phyloP scores from a whole-genome alignment of 2,888 invertebrate genomes.

The Agrochola circellaris region DNA sequence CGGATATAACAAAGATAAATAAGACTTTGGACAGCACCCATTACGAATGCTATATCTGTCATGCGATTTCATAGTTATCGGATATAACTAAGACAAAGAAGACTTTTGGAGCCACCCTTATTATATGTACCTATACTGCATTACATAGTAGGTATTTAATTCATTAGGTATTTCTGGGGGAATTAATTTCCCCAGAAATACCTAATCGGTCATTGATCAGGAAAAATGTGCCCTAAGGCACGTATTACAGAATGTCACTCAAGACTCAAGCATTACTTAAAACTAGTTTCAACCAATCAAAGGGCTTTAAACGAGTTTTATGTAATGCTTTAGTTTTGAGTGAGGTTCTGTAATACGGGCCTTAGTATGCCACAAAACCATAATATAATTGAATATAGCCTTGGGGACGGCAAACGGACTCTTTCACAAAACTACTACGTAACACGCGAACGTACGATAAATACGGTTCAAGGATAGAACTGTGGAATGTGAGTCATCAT shows the following conservation, averaged over 20 bases:
- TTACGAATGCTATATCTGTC: background rate
- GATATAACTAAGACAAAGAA: background rate
- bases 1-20: background rate
- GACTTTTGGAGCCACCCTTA: background rate
- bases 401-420: background rate
- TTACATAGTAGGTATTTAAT: background rate
- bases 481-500: slow-evolving; percentile 6
- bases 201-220: background rate
- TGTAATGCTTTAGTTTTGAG: no score
- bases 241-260: no score
- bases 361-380: background rate
- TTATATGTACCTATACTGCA: background rate
- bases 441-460: slow-evolving; percentile 1
- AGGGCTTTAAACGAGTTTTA: no score
- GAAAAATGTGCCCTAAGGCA: no score
- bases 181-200: background rate
- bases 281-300: no score
- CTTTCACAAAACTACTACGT: background rate
- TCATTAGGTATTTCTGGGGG: background rate
- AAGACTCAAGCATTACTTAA: no score
- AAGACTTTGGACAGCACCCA: background rate
- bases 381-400: background rate
- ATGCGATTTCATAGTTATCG: no score
- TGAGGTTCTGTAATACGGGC: no score
- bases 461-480: background rate